Percentiles rank a stretch among this genome's conserved stretches.
These are phyloP conservation scores for Temnothorax longispinosus DNA, from an alignment of 1,140 invertebrate genomes.

Conservation along the genomic window DNA sequence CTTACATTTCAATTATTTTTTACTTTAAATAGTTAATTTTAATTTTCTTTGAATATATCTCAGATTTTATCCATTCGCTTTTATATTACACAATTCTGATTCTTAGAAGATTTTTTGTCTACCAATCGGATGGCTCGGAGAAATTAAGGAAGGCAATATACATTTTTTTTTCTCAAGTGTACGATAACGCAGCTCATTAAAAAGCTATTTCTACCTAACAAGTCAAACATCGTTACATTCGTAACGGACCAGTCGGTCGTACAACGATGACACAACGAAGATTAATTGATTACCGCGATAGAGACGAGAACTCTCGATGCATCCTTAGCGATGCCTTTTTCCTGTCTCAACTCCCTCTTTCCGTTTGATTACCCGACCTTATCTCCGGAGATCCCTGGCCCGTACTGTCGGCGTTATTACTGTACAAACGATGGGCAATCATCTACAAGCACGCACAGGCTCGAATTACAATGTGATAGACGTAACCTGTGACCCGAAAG, in stretches of 20 bases:
- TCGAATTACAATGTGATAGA: slow-evolving; percentile 78
- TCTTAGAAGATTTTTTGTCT: neutral
- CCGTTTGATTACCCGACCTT: slow-evolving; percentile 75
- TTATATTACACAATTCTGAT: neutral
- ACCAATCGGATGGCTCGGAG: neutral
- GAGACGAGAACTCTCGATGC: slow-evolving; percentile 40
- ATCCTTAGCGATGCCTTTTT: slow-evolving; percentile 19
- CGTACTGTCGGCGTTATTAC: slow-evolving; percentile 67
- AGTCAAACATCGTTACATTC: slow-evolving; percentile 36
- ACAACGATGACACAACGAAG: slow-evolving; percentile 47
- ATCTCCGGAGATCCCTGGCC: slow-evolving; percentile 65
- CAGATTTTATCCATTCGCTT: neutral
- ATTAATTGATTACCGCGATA: slow-evolving; percentile 65
- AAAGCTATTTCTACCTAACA: slow-evolving; percentile 22
- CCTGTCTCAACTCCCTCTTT: slow-evolving; percentile 46
- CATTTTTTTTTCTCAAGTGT: neutral
- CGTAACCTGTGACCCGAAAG: slow-evolving; percentile 78
- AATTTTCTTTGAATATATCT: neutral
- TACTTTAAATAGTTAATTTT: neutral
- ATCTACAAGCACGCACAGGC: slow-evolving; percentile 55
- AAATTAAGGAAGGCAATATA: neutral
- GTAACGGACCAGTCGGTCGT: slow-evolving; percentile 17
- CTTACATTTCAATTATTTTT: neutral
- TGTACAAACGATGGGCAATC: slow-evolving; percentile 63
- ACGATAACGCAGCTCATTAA: slow-evolving; percentile 42